A percentile compares a stretch with the other conserved stretches of the same genome.
Evolutionary conservation across 2,113 vertebrate genomes (phyloP).

Genomic region (Scopus umbretta): DNA sequence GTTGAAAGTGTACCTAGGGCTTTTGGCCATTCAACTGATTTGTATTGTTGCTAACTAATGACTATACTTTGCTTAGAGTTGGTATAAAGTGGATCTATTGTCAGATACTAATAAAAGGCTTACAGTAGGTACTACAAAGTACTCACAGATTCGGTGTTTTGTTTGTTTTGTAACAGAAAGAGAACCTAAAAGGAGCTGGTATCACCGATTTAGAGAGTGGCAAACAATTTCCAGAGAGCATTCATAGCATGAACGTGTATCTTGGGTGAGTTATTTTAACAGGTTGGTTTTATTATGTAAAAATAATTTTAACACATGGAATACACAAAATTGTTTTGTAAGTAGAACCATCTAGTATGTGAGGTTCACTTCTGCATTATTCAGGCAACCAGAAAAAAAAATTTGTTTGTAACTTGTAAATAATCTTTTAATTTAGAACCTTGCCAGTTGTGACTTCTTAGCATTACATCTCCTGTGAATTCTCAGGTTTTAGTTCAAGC

Average conservation of each 20-base stretch:
- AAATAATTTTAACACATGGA: background rate
- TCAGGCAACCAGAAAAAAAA: background rate
- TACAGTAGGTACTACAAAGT: background rate
- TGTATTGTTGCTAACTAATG: background rate
- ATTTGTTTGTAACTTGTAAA: background rate
- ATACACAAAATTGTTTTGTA: background rate
- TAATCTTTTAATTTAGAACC: background rate
- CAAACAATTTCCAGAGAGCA: constrained; percentile 70
- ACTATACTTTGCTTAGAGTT: background rate
- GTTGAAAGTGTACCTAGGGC: background rate
- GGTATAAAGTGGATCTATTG: background rate
- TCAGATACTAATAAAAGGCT: background rate
- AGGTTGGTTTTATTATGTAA: background rate
- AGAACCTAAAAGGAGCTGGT: constrained; percentile 65
- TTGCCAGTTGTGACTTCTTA: background rate
- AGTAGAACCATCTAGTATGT: background rate
- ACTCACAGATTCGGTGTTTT: background rate
- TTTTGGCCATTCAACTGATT: background rate
- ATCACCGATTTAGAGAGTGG: constrained; percentile 62
- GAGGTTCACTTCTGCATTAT: background rate
- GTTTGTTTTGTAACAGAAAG: constrained; percentile 70
- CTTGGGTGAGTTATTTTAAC: constrained; percentile 73
- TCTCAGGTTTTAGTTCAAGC: background rate
- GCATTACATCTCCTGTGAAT: background rate
- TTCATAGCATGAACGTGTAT: constrained; percentile 86